Evolutionary conservation across 1,140 invertebrate genomes (phyloP).

Genomic region (Saccostrea cuccullata): DNA sequence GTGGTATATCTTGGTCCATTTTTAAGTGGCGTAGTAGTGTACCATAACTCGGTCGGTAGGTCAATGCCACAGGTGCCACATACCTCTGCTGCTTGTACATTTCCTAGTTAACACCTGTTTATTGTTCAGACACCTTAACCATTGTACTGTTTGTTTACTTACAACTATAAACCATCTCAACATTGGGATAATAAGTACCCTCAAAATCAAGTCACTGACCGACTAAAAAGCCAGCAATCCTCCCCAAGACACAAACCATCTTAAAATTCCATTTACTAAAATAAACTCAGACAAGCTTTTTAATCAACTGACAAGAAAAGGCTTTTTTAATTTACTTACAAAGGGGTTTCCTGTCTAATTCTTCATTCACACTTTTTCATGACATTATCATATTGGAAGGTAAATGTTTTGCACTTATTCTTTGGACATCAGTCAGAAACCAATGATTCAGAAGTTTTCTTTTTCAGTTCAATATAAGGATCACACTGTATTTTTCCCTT

Average conservation of each 20-base stretch:
- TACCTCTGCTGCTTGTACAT: neutral
- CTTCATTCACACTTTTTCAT: neutral
- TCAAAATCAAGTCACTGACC: neutral
- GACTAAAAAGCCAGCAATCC: neutral
- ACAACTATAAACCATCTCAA: neutral
- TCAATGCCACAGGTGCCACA: neutral
- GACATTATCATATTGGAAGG: no score
- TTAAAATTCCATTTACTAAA: neutral
- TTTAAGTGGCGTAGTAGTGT: neutral
- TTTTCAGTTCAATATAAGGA: no score
- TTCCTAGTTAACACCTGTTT: neutral
- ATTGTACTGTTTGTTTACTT: slow-evolving; percentile 15
- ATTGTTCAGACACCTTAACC: neutral
- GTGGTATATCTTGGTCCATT: no score
- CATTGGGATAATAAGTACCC: neutral
- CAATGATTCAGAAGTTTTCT: no score
- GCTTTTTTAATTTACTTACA: neutral
- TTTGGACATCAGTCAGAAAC: no score
- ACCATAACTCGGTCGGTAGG: neutral
- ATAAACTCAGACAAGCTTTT: neutral
- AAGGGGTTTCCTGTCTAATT: neutral
- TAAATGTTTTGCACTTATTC: no score
- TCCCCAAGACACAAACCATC: neutral
- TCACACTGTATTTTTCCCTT: no score
- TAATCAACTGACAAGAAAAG: neutral